A percentile compares a stretch with the other conserved stretches of the same genome.
These are phyloP conservation scores for Chloropsis hardwickii DNA, from an alignment of 2,113 vertebrate species.

Conservation along the genomic window DNA sequence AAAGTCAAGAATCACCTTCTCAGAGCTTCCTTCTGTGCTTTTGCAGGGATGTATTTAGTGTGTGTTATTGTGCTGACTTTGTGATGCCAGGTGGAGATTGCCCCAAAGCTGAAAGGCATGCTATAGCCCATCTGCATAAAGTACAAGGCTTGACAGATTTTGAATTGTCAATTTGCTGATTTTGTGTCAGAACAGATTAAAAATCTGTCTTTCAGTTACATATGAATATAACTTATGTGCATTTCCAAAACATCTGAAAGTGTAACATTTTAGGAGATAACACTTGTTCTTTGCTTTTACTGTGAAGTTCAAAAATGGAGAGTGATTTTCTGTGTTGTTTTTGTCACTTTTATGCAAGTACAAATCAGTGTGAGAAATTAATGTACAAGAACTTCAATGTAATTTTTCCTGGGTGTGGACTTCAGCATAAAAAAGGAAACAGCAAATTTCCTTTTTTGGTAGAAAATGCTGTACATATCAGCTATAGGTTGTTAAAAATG, in stretches of 20 bases:
- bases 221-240: fast-evolving
- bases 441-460: constrained; percentile 29
- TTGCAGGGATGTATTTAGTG: neutral
- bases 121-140: neutral
- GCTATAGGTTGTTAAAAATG: neutral
- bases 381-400: neutral
- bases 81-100: neutral
- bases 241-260: neutral
- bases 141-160: neutral
- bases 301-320: neutral
- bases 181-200: neutral
- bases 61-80: neutral
- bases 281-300: neutral
- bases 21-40: neutral
- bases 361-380: neutral
- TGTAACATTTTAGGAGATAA: neutral
- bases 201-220: neutral
- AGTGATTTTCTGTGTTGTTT: neutral
- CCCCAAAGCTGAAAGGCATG: neutral
- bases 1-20: neutral
- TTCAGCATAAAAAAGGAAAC: constrained; percentile 19
- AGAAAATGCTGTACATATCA: neutral
- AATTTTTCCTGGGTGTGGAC: constrained; percentile 38
- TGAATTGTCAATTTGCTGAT: neutral
- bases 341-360: neutral